Evolutionary conservation across 2,113 vertebrate species (phyloP).

Genomic region (Puffinus mauretanicus): DNA sequence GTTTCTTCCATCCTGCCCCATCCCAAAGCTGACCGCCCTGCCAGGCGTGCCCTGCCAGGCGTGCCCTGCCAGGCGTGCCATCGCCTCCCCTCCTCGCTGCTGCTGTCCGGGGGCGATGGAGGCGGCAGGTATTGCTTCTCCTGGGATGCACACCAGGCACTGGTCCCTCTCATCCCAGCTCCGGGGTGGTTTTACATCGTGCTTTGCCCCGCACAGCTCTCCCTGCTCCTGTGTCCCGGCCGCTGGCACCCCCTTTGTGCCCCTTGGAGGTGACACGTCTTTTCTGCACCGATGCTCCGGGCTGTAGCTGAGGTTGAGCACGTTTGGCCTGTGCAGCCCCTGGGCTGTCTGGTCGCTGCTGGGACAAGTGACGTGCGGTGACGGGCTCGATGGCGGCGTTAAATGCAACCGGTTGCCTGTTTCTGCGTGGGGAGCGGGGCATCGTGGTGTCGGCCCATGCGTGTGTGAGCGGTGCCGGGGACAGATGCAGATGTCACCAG

Average conservation of each 20-base stretch:
- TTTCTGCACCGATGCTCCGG: background rate
- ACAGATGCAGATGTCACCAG: background rate
- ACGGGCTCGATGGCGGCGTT: background rate
- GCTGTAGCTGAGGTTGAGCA: background rate
- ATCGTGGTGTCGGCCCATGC: accelerated
- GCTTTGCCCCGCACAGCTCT: background rate
- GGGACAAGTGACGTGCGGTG: background rate
- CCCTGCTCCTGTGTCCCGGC: accelerated
- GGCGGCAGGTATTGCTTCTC: accelerated
- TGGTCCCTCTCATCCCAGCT: background rate
- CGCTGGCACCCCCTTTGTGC: background rate
- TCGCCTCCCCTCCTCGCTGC: background rate
- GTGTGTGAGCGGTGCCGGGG: background rate
- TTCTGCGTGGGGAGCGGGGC: accelerated
- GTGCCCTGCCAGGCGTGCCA: background rate
- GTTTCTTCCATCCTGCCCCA: background rate
- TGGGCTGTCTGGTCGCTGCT: background rate
- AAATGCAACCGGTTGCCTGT: background rate
- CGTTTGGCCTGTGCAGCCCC: background rate
- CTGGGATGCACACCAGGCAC: accelerated
- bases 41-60: background rate
- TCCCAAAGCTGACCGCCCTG: background rate
- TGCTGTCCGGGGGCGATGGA: background rate
- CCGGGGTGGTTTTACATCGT: accelerated
- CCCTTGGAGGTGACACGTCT: background rate